Evolutionary conservation across 1,140 invertebrate genomes (phyloP).

Genomic region (Drosophila kohkoa): DNA sequence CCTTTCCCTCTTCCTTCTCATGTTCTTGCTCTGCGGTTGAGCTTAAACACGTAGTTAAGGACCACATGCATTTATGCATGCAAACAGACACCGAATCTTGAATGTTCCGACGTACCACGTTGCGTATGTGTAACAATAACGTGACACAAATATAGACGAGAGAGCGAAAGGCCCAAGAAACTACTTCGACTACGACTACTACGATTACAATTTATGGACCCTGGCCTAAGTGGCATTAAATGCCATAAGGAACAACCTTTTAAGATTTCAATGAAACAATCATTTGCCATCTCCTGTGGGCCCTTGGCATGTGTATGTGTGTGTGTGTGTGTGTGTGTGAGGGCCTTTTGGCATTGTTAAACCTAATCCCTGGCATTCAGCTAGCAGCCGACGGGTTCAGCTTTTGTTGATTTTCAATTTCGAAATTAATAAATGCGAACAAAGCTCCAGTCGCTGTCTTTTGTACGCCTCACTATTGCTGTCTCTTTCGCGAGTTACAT

Average conservation of each 20-base stretch:
- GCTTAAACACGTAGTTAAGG: conserved; percentile 73
- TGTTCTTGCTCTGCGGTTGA: conserved; percentile 6
- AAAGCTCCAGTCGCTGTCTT: conserved; percentile 17
- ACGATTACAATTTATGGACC: background rate
- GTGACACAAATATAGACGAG: conserved; percentile 70
- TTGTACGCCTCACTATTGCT: background rate
- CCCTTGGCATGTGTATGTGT: conserved; percentile 37
- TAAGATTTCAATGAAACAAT: conserved; percentile 70
- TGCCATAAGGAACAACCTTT: conserved; percentile 73
- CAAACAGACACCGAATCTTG: conserved; percentile 23
- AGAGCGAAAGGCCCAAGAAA: conserved; percentile 22
- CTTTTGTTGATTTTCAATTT: conserved; percentile 76
- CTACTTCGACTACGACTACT: conserved; percentile 14
- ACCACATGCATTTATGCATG: conserved; percentile 61
- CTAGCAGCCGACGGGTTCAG: background rate
- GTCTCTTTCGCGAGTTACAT: background rate
- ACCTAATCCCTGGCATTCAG: conserved; percentile 49
- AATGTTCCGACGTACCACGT: conserved; percentile 18
- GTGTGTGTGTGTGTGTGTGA: conserved; percentile 17
- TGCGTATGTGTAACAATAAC: conserved; percentile 74
- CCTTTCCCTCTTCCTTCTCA: background rate
- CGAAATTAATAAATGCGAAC: conserved; percentile 69
- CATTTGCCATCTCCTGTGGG: conserved; percentile 30
- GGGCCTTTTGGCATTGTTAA: conserved; percentile 22
- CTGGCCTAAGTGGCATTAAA: conserved; percentile 72